A percentile compares a stretch with the other conserved stretches of the same genome.
Conservation (phyloP, 2,797 vertebrate species). For the Melanotaenia nigrans region DNA sequence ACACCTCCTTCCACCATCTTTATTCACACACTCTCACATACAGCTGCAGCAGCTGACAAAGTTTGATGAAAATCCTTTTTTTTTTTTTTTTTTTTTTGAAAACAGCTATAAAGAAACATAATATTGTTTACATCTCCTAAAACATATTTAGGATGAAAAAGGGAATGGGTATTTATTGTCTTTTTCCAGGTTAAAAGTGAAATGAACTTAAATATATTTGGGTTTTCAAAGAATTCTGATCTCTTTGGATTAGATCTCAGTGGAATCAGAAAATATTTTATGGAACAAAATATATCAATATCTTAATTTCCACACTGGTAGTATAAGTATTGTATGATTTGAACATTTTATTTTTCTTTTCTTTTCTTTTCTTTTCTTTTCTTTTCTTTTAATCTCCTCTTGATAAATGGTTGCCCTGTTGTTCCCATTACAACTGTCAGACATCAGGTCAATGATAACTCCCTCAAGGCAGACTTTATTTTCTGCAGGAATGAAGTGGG, state of each 20-base stretch:
- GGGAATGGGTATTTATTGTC: no score
- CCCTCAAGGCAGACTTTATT: conserved; percentile 57
- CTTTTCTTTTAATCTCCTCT: conserved; percentile 2
- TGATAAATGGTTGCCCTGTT: conserved; percentile 45
- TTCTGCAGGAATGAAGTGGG: conserved; percentile 58
- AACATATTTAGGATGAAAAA: no score
- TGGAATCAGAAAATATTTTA: background rate
- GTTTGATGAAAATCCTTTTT: no score
- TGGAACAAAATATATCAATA: background rate
- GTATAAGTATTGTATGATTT: background rate
- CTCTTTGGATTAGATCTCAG: background rate
- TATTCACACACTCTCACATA: no score
- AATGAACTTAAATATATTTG: no score
- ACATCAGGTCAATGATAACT: conserved; percentile 36
- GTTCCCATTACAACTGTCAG: conserved; percentile 37
- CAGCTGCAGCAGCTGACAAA: no score
- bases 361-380: background rate
- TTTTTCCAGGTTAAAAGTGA: no score
- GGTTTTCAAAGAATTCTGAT: no score
- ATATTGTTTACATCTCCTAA: no score
- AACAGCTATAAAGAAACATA: no score
- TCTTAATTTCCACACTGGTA: background rate
- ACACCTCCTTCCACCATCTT: no score
- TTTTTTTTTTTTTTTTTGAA: no score
- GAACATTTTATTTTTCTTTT: background rate